Evolutionary conservation across 2,113 vertebrate genomes (phyloP).

Genomic region (Typhlomys cinereus): DNA sequence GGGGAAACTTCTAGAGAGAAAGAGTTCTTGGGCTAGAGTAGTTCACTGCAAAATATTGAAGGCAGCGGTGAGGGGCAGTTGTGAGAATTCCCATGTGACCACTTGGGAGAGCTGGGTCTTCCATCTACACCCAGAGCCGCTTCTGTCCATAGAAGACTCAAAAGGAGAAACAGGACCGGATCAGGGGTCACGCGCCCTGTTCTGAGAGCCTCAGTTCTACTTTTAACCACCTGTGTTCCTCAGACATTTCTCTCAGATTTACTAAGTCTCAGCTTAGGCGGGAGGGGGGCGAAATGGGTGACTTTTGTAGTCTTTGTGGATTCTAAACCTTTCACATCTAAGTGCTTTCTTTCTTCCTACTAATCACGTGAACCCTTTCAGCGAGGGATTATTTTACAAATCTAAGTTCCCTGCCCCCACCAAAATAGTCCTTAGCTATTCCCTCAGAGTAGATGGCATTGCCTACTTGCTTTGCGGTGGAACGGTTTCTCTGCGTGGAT

Average conservation of each 20-base stretch:
- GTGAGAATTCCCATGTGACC: neutral
- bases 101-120: neutral
- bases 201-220: neutral
- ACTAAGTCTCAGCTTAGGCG: neutral
- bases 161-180: neutral
- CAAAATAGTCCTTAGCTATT: neutral
- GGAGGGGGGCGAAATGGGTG: neutral
- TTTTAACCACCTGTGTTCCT: neutral
- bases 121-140: neutral
- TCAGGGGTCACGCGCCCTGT: neutral
- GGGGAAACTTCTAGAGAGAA: neutral
- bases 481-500: neutral
- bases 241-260: neutral
- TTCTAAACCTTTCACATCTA: neutral
- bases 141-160: slow-evolving; percentile 14
- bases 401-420: neutral
- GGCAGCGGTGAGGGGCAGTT: neutral
- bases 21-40: neutral
- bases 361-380: neutral
- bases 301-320: neutral
- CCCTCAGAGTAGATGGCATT: neutral
- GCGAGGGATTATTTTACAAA: neutral
- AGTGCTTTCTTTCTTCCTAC: neutral
- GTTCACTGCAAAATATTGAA: neutral
- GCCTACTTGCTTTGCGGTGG: neutral